Evolutionary conservation across 1,140 invertebrate genomes (phyloP).

Genomic region (Linepithema humile): DNA sequence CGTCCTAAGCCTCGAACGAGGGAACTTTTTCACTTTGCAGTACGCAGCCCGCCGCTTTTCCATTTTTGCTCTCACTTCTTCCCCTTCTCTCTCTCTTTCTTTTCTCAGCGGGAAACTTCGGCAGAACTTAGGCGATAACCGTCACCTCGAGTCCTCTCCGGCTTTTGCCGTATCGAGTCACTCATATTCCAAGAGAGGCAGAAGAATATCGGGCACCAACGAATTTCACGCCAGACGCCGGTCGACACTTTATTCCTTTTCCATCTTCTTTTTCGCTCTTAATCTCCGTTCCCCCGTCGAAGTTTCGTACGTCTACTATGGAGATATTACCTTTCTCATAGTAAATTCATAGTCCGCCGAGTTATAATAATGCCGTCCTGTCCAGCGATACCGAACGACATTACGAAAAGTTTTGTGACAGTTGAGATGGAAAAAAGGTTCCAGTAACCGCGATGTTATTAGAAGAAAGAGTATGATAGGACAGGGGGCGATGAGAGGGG

Average conservation of each 20-base stretch:
- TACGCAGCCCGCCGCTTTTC: background rate
- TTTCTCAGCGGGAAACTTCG: background rate
- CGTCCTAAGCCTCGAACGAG: slow-evolving; percentile 6
- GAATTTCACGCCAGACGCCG: slow-evolving; percentile 12
- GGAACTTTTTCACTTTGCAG: slow-evolving; percentile 2
- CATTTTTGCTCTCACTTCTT: background rate
- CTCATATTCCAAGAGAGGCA: slow-evolving; percentile 21
- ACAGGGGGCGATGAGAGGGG: background rate
- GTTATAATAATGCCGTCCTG: slow-evolving; percentile 40
- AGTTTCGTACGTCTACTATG: slow-evolving; percentile 1
- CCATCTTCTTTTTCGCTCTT: background rate
- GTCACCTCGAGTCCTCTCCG: slow-evolving; percentile 2
- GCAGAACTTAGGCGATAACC: slow-evolving; percentile 33
- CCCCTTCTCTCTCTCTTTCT: background rate
- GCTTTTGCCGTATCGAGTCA: slow-evolving; percentile 40
- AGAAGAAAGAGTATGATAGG: background rate
- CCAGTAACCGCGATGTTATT: slow-evolving; percentile 20
- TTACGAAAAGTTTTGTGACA: slow-evolving; percentile 44
- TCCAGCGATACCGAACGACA: slow-evolving; percentile 6
- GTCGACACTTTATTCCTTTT: background rate
- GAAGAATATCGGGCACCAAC: slow-evolving; percentile 14
- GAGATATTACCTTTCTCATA: slow-evolving; percentile 30
- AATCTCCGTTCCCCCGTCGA: background rate
- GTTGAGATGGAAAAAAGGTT: background rate
- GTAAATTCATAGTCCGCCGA: slow-evolving; percentile 41